Percentiles rank a stretch among this genome's conserved stretches.
phyloP scores from a whole-genome alignment of 2,797 vertebrate genomes.

The Rhabdophis nuchalis region DNA sequence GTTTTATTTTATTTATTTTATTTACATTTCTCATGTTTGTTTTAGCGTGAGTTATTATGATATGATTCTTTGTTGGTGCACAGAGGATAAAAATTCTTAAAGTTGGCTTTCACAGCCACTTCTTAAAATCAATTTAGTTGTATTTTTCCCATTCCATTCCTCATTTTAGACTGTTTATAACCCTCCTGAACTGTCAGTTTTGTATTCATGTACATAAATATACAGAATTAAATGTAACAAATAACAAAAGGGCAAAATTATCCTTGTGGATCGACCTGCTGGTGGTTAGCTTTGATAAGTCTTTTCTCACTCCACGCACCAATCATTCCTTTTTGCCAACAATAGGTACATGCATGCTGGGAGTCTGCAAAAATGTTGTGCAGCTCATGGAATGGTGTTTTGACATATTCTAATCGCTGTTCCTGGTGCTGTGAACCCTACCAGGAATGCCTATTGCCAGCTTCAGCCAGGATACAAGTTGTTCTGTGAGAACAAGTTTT shows the following conservation, averaged over 20 bases:
- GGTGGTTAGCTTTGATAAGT: not conserved
- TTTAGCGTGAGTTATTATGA: conserved; percentile 63
- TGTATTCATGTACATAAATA: conserved; percentile 22
- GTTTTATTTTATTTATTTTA: conserved; percentile 63
- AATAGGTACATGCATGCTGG: not conserved
- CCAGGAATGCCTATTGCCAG: not conserved
- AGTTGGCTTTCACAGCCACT: conserved; percentile 46
- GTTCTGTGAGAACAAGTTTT: not conserved
- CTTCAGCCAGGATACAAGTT: not conserved
- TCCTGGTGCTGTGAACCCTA: not conserved
- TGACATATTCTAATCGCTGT: not conserved
- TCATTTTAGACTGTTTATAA: conserved; percentile 64
- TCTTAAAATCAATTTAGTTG: conserved; percentile 55
- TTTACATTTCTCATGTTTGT: conserved; percentile 68
- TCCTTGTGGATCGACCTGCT: conserved; percentile 9
- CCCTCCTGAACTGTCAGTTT: conserved; percentile 55
- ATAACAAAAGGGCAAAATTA: conserved; percentile 36
- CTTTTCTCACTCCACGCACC: not conserved
- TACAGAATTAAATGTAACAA: conserved; percentile 32
- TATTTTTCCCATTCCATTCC: conserved; percentile 61
- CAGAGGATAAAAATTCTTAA: no score
- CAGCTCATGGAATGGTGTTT: not conserved
- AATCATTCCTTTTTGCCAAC: conserved; percentile 1
- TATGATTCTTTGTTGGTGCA: conserved; percentile 47
- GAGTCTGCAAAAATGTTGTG: not conserved